Evolutionary conservation across 2,888 invertebrate genomes (phyloP), one percentile per base, ranked within the genome.

Genomic region (Abscondita cerata): DNA sequence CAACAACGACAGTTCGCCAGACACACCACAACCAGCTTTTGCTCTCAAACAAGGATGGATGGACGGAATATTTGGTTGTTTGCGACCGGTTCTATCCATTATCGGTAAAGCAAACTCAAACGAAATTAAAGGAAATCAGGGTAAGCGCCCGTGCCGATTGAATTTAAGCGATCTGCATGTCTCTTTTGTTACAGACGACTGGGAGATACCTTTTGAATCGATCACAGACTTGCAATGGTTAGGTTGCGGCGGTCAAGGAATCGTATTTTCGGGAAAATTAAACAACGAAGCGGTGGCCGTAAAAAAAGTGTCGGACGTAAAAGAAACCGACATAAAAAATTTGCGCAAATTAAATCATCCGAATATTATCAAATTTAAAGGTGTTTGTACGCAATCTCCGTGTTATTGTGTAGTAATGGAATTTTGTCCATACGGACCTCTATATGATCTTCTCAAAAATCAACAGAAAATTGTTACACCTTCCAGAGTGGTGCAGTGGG

Each of bases 331-430:
- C 76, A 95, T 98, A 66, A 89, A 90, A 74, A 95, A 97, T 81
- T 84, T 98, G 66, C 83, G 93, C 60, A 94, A 96, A 81, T 85
- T 98, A 58, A 93, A 95, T 77, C 97, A 98, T 81, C 92, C 92
- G n/a, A 98, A 98, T 79, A 93, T 98, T 71, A 92, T 96, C 52
- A 89, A 91, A 76, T 95, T 96, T 80, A 89, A 87, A 78, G 99
- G 98, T 50, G 93, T 98, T 3, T 98, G 97, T 78, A 94, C 94
- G 0, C 91, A 93, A 76, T 88, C 93, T 4, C 96, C 96, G 0
- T 92, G 92, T 73, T 96, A 91, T 77, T 96, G 96, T 79, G 93
- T 99, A 69, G 89, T 99, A 56, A 99, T 99, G 99, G 99, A 99
- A 79, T 99, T 89, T 81, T 99, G 99, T 78, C 94, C 96, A 1